Evolutionary conservation across 2,888 invertebrate genomes (phyloP).

Genomic region (Aelia acuminata): DNA sequence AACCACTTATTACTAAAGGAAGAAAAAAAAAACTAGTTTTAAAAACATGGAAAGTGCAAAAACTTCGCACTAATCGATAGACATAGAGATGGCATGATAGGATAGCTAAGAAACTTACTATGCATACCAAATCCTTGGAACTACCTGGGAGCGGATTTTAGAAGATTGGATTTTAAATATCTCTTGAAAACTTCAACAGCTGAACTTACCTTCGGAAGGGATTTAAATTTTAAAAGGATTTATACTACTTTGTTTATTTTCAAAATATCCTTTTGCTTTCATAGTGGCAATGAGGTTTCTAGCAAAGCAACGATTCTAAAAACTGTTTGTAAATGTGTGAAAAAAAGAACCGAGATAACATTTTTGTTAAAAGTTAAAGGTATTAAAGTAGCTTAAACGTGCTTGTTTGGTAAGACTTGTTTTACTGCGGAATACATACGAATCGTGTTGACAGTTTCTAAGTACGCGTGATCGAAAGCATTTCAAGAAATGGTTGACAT

Average conservation of each 20-base stretch:
- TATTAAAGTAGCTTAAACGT: too few relatives aligned
- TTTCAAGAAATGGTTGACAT: too few relatives aligned
- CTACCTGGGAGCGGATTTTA: background rate
- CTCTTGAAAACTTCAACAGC: constrained; percentile 21
- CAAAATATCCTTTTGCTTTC: background rate
- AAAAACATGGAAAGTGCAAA: background rate
- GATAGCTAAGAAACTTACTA: constrained; percentile 4
- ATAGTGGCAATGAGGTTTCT: background rate
- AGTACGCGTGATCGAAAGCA: too few relatives aligned
- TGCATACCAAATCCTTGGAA: background rate
- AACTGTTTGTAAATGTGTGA: too few relatives aligned
- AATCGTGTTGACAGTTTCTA: too few relatives aligned
- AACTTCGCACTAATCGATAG: background rate
- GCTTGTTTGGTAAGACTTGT: too few relatives aligned
- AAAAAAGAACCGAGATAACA: too few relatives aligned
- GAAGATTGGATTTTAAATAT: constrained; percentile 39
- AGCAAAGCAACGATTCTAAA: background rate
- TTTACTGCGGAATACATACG: too few relatives aligned
- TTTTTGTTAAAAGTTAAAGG: too few relatives aligned
- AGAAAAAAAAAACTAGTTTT: background rate
- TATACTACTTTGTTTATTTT: constrained; percentile 3
- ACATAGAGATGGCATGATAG: background rate
- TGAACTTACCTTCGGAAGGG: background rate
- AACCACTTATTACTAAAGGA: too few relatives aligned
- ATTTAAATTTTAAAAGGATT: constrained; percentile 18